Percentiles rank a stretch among this genome's conserved stretches.
These are phyloP conservation scores for Caradrina kadenii DNA, from an alignment of 2,888 invertebrate genomes.

Conservation along the genomic window DNA sequence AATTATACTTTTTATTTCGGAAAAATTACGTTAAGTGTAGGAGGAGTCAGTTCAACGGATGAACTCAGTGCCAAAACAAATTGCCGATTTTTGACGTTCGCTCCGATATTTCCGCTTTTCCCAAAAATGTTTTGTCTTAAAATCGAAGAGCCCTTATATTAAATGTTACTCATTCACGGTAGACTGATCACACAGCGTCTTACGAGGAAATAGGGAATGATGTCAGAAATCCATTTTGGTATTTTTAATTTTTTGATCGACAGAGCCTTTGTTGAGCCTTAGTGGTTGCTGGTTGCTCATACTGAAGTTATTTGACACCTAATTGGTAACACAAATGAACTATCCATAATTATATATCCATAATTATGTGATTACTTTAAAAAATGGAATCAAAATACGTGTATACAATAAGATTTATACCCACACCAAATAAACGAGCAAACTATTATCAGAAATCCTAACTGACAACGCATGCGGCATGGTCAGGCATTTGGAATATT, in stretches of 20 bases:
- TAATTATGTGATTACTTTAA: background rate
- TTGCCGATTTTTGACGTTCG: conserved; percentile 36
- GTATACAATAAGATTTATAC: too few species aligned
- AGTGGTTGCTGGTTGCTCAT: background rate
- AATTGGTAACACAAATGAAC: background rate
- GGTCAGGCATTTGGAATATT: background rate
- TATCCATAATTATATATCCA: background rate
- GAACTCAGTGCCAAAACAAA: conserved; percentile 38
- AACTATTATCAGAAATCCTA: background rate
- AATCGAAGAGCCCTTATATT: conserved; percentile 30
- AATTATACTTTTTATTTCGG: conserved; percentile 54
- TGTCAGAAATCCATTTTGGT: conserved; percentile 8
- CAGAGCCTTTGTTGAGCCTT: background rate
- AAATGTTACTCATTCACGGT: conserved; percentile 40
- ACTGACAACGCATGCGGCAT: too few species aligned
- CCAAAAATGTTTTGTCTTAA: conserved; percentile 33
- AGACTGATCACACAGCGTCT: conserved; percentile 31
- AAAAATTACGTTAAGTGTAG: conserved; percentile 43
- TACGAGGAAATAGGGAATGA: conserved; percentile 23
- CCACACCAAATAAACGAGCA: too few species aligned
- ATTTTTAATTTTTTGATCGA: conserved; percentile 13
- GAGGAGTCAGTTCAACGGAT: conserved; percentile 15
- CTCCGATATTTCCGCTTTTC: conserved; percentile 31
- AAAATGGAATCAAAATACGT: too few species aligned
- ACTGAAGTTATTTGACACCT: background rate